Evolutionary conservation across 1,140 invertebrate genomes (phyloP).

Genomic region (Drosophila bocqueti): DNA sequence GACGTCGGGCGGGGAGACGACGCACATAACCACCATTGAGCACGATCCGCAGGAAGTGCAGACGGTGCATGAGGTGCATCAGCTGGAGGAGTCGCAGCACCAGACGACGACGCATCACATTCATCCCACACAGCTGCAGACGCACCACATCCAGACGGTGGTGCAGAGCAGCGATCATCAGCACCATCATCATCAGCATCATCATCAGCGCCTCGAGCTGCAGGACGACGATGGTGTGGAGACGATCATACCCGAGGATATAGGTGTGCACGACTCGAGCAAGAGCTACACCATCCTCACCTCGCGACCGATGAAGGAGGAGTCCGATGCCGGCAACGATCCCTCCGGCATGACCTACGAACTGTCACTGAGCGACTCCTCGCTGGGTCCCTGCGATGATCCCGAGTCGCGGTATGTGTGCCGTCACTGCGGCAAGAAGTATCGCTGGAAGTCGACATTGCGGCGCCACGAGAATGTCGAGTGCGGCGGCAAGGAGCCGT

Average conservation of each 20-base stretch:
- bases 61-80: slow-evolving; percentile 58
- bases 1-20: slow-evolving; percentile 56
- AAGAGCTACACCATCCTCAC: slow-evolving; percentile 84
- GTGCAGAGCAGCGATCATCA: slow-evolving; percentile 48
- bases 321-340: slow-evolving; percentile 65
- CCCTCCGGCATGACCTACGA: slow-evolving; percentile 81
- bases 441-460: slow-evolving; percentile 93
- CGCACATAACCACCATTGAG: slow-evolving; percentile 77
- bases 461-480: slow-evolving; percentile 93
- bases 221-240: slow-evolving; percentile 80
- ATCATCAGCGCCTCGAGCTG: slow-evolving; percentile 62
- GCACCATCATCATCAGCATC: slow-evolving; percentile 51
- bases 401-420: slow-evolving; percentile 90
- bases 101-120: slow-evolving; percentile 69
- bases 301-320: slow-evolving; percentile 79
- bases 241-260: slow-evolving; percentile 72
- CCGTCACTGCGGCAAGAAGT: slow-evolving; percentile 91
- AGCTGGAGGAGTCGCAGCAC: slow-evolving; percentile 55
- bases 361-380: slow-evolving; percentile 82
- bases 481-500: slow-evolving; percentile 93
- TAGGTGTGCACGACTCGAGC: slow-evolving; percentile 74
- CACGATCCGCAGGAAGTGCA: slow-evolving; percentile 73
- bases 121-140: slow-evolving; percentile 63
- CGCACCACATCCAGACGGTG: slow-evolving; percentile 70
- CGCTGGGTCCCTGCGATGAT: slow-evolving; percentile 85